Percentiles rank a stretch among this genome's conserved stretches.
phyloP scores from a whole-genome alignment of 1,140 invertebrate genomes.

The Drosophila simulans region DNA sequence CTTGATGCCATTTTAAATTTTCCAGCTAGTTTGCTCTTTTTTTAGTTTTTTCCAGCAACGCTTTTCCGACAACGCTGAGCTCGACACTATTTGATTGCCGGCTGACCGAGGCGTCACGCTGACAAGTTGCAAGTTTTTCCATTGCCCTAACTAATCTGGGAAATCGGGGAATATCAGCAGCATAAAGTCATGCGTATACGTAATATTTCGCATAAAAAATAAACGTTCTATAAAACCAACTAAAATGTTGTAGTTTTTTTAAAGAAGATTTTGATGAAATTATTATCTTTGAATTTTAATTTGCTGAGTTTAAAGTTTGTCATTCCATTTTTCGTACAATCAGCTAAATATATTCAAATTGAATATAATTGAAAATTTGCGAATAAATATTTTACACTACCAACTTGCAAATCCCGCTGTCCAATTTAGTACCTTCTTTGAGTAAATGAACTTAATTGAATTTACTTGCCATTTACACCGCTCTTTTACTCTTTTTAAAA shows the following conservation, averaged over 20 bases:
- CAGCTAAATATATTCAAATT: too few relatives aligned
- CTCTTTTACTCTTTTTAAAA: background rate
- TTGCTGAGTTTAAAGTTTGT: too few relatives aligned
- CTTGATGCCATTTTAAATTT: constrained; percentile 59
- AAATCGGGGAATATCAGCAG: background rate
- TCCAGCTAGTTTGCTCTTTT: constrained; percentile 41
- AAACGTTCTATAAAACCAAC: too few relatives aligned
- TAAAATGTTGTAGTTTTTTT: background rate
- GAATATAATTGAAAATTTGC: too few relatives aligned
- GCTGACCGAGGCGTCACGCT: constrained; percentile 35
- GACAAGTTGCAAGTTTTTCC: constrained; percentile 44
- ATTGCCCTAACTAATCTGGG: constrained; percentile 17
- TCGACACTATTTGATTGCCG: constrained; percentile 70
- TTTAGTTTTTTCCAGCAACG: background rate
- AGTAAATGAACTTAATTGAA: constrained; percentile 17
- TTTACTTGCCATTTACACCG: constrained; percentile 16
- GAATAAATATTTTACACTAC: background rate
- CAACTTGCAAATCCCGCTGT: background rate
- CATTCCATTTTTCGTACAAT: too few relatives aligned
- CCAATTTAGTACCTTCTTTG: background rate
- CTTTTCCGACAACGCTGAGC: constrained; percentile 46
- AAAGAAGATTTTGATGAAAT: too few relatives aligned
- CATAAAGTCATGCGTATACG: too few relatives aligned
- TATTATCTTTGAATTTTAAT: too few relatives aligned
- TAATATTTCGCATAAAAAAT: too few relatives aligned